These are phyloP conservation scores for Periphyllus acericola DNA, from an alignment of 2,888 invertebrate genomes.

Conservation along the genomic window DNA sequence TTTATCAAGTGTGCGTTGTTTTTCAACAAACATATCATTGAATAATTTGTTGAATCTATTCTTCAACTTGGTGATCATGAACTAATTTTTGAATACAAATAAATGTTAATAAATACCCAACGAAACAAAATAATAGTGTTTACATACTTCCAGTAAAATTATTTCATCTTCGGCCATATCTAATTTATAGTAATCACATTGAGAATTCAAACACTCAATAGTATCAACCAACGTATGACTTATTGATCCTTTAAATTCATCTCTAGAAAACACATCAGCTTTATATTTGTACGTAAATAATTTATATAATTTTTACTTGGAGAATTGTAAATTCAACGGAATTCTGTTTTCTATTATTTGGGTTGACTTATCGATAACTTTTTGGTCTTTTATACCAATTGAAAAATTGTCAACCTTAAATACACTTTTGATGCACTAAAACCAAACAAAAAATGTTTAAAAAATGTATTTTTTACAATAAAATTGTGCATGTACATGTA, in stretches of 20 bases:
- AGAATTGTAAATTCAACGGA: neutral
- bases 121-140: neutral
- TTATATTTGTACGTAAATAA: neutral
- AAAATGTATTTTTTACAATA: neutral
- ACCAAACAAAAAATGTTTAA: neutral
- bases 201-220: neutral
- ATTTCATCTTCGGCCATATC: conserved; percentile 63
- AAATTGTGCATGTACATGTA: conserved; percentile 8
- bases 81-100: neutral
- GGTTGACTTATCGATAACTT: conserved; percentile 3
- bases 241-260: conserved; percentile 38
- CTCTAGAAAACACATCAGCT: conserved; percentile 1
- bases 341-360: conserved; percentile 34
- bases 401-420: conserved; percentile 45
- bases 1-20: conserved; percentile 75
- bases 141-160: conserved; percentile 64
- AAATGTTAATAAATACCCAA: neutral
- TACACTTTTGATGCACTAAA: conserved; percentile 35
- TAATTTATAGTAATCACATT: conserved; percentile 34
- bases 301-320: neutral
- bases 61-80: conserved; percentile 40
- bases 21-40: conserved; percentile 73
- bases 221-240: conserved; percentile 45
- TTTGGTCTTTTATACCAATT: conserved; percentile 34
- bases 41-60: conserved; percentile 78